Base-by-base conservation (phyloP, 2,888 invertebrate genomes). In the Zeuzera pyrina region DNA sequence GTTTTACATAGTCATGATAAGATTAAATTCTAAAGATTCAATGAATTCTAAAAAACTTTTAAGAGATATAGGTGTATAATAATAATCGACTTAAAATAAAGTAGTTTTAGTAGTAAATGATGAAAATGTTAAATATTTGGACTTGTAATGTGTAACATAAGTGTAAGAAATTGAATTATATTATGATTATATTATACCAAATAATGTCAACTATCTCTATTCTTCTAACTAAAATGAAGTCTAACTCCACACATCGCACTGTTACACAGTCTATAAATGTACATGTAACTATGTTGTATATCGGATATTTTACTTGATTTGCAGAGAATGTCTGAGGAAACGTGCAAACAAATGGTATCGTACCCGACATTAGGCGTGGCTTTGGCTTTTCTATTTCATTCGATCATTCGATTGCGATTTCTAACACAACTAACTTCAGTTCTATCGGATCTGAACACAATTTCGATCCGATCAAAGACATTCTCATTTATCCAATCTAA, bases 271-370 rank as follows among this genome's bases (percentile, higher is more conserved):
- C 4, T n/a, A 19, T 19, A 26, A 11, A 11, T 12, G 15, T 25
- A 28, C 22, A 24, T 29, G 24, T 12, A 12, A 46, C 52, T 42
- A 37, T 42, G 58, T 52, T 63, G 60, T 74, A 65, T 64, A 68
- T 66, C 65, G 58, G 66, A 56, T 64, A 68, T 76, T 77, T 78
- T 79, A 79, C 86, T 87, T 87, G 72, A 81, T 88, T 90, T 89
- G 87, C 90, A 90, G 90, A 90, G 88, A 89, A 89, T 90, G 89
- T 90, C 90, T 86, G 90, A 90, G 87, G 90, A 90, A 86, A 87
- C 88, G 87, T 90, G 89, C 90, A 90, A 90, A 89, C 89, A 89
- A 84, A 90, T 90, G 90, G 90, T 90, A 90, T 73, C 64, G 79
- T 81, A 81, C 70, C 58, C 59, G 69, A 65, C 58, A 63, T 59